Base-by-base conservation (phyloP, 2,797 vertebrate species). In the Hybognathus amarus region DNA sequence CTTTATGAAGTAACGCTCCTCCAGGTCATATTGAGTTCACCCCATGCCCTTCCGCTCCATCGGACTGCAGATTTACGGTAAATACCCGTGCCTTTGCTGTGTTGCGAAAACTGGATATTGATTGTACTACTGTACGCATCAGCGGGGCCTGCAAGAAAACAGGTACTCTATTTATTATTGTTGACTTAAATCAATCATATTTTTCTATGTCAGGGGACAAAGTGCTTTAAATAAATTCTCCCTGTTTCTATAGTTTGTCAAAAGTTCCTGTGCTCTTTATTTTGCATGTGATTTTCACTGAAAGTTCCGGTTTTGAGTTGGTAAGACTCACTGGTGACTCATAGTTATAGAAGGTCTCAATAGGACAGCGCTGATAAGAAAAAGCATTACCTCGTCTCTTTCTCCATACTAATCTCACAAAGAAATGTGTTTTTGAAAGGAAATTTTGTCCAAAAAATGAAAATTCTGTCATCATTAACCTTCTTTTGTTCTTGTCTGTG, bases 81-180 rank as follows among this genome's bases (percentile, higher is more conserved):
- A 92, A 94, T 93, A 93, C 94, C 92, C 94, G 95, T 95, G 95
- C 94, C 95, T 95, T 95, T 94, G 94, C 92, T 94, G 93, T 95
- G 89, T 94, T 91, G 93, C 94, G 90, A 92, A 83, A 89, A 91
- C 92, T 95, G 94, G 93, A 92, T 93, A 93, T 93, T 94, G 94
- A 95, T 95, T 95, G 94, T 94, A 94, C 91, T 90, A 92, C 91
- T 92, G 93, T 93, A 87, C 89, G 86, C 88, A 91, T 88, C 84
- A 87, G 85, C 86, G 87, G 88, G 91, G 93, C 93, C 94, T 94
- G 93, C 85, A 87, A 91, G 90, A 75, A 76, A 85, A 89, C 92
- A 92, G 93, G 91, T 91, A 80, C 90, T 93, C 91, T 95, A 94
- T 95, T 94, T 95, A 95, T 94, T 94, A 95, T 94, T 92, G 93